A percentile compares a stretch with the other conserved stretches of the same genome.
Conservation (phyloP, 92 coral and sea anemone genomes). For the Palythoa heliodiscus region DNA sequence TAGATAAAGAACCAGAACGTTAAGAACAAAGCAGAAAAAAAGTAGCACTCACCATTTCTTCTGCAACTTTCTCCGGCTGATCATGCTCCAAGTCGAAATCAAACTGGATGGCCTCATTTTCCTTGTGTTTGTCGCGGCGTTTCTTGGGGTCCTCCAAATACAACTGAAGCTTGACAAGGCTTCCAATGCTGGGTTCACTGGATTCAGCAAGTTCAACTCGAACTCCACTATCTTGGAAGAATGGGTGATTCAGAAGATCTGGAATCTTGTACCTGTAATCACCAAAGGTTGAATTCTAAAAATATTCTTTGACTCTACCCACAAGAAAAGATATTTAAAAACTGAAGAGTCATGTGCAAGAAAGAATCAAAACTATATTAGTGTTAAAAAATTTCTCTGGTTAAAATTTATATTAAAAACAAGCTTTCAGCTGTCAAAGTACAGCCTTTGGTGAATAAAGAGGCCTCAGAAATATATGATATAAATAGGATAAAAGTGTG, state of each 20-base stretch:
- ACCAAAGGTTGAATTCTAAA: neutral
- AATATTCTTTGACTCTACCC: neutral
- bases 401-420: too few relatives aligned
- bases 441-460: too few relatives aligned
- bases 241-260: conserved; percentile 84
- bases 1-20: conserved; percentile 27
- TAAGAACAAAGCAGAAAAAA: conserved; percentile 1
- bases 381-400: too few relatives aligned
- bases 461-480: too few relatives aligned
- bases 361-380: too few relatives aligned
- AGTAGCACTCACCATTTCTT: conserved; percentile 84
- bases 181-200: conserved; percentile 60
- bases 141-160: conserved; percentile 90
- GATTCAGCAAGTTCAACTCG: conserved; percentile 80
- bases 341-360: too few relatives aligned
- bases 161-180: conserved; percentile 80
- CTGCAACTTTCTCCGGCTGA: conserved; percentile 90
- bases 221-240: conserved; percentile 95
- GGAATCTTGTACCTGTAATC: conserved; percentile 82
- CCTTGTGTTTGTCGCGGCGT: conserved; percentile 96
- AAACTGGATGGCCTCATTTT: conserved; percentile 96
- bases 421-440: too few relatives aligned
- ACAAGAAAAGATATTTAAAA: too few relatives aligned
- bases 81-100: conserved; percentile 92
- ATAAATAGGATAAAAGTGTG: too few relatives aligned